Evolutionary conservation across 2,888 invertebrate genomes (phyloP), one percentile per base, ranked within the genome.

Genomic region (Dasysyrphus tricinctus): DNA sequence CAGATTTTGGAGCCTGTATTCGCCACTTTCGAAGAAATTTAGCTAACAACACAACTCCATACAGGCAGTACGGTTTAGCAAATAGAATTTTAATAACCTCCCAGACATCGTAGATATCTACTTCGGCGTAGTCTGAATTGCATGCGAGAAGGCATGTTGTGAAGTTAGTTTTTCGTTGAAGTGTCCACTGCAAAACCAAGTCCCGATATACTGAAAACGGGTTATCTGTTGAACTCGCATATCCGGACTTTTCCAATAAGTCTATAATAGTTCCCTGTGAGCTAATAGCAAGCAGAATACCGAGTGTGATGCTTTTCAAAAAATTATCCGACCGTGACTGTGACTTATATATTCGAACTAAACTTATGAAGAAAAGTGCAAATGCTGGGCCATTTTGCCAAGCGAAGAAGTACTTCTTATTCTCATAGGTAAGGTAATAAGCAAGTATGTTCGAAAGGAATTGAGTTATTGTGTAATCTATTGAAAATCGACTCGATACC

Each of bases 1-100:
- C 88, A 2, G 84, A 85, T 37, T 90, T 88, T 0, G 89, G 88
- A 4, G 90, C 89, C 37, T 90, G 89, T 54, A 89, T 89, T 47
- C 91, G 90, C 90, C 91, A 92, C 72, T 91, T 91, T 3, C 92
- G 91, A 88, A 93, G 80, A 75, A 92, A 92, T 88, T 91, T 92
- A 37, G 92, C 91, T 79, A 92, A 82, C 88, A 92, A 88, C 8
- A 92, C 92, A 34, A 92, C 92, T 1, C 92, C 92, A 80, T 92
- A 92, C 82, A 92, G 84, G 77, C 92, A 92, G 63, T 92, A 92
- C 0, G 92, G 92, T 75, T 92, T 92, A 0, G 92, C 90, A 65
- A 92, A 90, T 39, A 92, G 78, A 14, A 92, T 91, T 88, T 92
- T 91, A 0, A 92, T 88, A 59, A 92, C 88, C 63, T 91, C 90